phyloP scores from a whole-genome alignment of 2,888 invertebrate species.

The Cistogaster globosa region DNA sequence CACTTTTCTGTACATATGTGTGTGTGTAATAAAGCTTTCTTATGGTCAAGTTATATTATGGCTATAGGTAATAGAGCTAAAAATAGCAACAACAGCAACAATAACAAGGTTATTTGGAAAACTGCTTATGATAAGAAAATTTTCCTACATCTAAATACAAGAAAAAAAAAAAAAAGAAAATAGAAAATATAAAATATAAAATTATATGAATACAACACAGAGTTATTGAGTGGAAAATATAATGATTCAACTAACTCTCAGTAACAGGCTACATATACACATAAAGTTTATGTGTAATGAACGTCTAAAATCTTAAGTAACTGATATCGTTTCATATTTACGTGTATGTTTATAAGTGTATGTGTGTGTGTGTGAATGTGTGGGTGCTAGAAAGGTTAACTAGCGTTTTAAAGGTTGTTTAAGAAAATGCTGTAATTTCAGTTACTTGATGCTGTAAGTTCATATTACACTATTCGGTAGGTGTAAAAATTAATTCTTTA shows the following conservation, averaged over 20 bases:
- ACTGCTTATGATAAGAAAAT: constrained; percentile 73
- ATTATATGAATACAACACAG: constrained; percentile 18
- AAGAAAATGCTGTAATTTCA: no score
- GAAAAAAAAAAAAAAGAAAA: constrained; percentile 32
- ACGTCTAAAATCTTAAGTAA: constrained; percentile 54
- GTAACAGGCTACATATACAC: constrained; percentile 1
- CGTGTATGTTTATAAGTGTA: background rate
- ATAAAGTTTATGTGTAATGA: background rate
- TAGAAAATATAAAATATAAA: no score
- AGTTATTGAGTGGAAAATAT: constrained; percentile 67
- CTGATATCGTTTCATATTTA: constrained; percentile 46
- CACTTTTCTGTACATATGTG: no score
- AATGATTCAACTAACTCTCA: constrained; percentile 55
- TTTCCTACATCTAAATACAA: constrained; percentile 71
- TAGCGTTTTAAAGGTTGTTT: constrained; percentile 62
- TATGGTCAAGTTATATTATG: background rate
- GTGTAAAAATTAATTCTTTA: background rate
- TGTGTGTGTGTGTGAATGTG: background rate
- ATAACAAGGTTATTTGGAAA: constrained; percentile 67
- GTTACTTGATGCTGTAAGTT: constrained; percentile 21
- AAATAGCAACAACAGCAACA: constrained; percentile 35
- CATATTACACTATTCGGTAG: constrained; percentile 13
- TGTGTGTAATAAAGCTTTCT: no score
- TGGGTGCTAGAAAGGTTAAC: constrained; percentile 63
- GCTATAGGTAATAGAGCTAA: constrained; percentile 59